Evolutionary conservation across 2,797 vertebrate genomes (phyloP).

Genomic region (Discoglossus pictus): DNA sequence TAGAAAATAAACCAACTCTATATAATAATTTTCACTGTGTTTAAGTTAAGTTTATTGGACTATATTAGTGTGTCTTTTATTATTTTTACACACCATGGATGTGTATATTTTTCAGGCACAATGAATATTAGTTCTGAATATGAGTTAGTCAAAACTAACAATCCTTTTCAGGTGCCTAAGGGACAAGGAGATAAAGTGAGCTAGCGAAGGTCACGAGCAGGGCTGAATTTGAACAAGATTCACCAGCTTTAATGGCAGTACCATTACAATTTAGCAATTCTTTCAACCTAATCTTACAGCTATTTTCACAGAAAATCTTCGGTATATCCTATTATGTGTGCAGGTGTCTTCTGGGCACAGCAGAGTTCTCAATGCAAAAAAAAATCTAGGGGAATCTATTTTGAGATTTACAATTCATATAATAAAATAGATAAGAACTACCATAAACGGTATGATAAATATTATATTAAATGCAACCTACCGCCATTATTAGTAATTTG

Average conservation of each 20-base stretch:
- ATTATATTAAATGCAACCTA: no score
- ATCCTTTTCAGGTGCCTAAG: slow-evolving; percentile 27
- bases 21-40: no score
- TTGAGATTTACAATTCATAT: no score
- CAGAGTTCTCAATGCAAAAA: no score
- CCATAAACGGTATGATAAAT: no score
- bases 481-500: no score
- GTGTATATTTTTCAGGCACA: slow-evolving; percentile 26
- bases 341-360: background rate
- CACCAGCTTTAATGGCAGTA: slow-evolving; percentile 43
- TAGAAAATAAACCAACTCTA: no score
- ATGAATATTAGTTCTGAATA: slow-evolving; percentile 14
- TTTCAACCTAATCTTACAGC: slow-evolving; percentile 21
- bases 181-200: slow-evolving; percentile 38
- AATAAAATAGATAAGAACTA: no score
- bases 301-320: slow-evolving; percentile 15
- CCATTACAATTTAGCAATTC: slow-evolving; percentile 25
- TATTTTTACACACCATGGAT: no score
- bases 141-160: slow-evolving; percentile 28
- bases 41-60: no score
- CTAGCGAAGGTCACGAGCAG: slow-evolving; percentile 35
- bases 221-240: slow-evolving; percentile 40
- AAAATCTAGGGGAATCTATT: no score
- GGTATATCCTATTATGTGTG: background rate
- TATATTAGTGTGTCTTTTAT: no score